phyloP scores from a whole-genome alignment of 2,113 vertebrate genomes.

The Hylia prasina region DNA sequence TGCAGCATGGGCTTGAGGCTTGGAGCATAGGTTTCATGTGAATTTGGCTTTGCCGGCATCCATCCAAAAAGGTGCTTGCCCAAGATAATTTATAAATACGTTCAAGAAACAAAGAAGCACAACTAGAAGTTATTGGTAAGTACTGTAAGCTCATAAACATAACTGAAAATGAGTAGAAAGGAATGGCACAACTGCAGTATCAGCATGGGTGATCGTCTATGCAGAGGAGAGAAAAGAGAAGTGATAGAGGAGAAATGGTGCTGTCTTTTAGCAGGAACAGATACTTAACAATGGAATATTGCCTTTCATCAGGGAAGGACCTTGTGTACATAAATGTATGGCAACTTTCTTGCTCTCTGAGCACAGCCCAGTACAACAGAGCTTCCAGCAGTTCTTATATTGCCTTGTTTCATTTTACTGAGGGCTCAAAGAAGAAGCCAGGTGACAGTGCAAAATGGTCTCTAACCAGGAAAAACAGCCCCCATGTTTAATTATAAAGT shows the following conservation, averaged over 20 bases:
- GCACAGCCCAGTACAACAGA: not conserved
- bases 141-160: not conserved
- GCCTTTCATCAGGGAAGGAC: not conserved
- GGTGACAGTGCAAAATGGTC: not conserved
- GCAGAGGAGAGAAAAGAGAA: not conserved
- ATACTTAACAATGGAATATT: not conserved
- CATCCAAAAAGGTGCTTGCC: not conserved
- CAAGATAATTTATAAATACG: not conserved
- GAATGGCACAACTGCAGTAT: not conserved
- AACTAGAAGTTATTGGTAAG: not conserved
- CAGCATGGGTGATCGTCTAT: not conserved
- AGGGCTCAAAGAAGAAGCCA: not conserved
- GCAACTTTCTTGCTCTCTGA: not conserved
- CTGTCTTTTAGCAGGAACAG: not conserved
- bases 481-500: not conserved
- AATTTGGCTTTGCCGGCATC: not conserved
- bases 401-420: not conserved
- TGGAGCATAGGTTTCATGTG: not conserved
- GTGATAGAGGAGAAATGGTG: not conserved
- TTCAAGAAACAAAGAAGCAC: not conserved
- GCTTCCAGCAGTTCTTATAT: not conserved
- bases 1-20: not conserved
- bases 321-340: not conserved
- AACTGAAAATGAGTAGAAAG: not conserved
- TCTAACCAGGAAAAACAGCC: accelerated